phyloP scores from a whole-genome alignment of 2,888 invertebrate genomes.

The Arrhopalites spinosus region DNA sequence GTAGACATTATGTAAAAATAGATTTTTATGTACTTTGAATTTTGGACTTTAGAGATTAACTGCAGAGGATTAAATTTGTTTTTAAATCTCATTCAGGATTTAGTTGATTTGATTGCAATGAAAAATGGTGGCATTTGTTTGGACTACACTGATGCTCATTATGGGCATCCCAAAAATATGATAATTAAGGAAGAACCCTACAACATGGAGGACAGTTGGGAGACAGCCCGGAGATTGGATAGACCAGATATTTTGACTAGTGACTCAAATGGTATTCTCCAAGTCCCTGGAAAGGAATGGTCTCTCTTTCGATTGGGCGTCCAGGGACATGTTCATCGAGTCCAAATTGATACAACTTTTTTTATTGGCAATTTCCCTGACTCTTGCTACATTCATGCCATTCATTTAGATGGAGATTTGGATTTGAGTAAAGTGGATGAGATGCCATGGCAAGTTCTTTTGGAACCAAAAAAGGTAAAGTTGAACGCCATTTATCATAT shows the following conservation, averaged over 20 bases:
- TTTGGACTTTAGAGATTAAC: too few species aligned
- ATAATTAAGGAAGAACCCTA: slow-evolving; percentile 64
- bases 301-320: slow-evolving; percentile 67
- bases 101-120: slow-evolving; percentile 64
- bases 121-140: slow-evolving; percentile 65
- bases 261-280: slow-evolving; percentile 65
- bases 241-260: slow-evolving; percentile 64
- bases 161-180: slow-evolving; percentile 68
- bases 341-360: slow-evolving; percentile 67
- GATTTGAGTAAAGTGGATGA: slow-evolving; percentile 50
- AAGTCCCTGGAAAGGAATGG: slow-evolving; percentile 68
- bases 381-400: slow-evolving; percentile 66
- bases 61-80: too few species aligned
- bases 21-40: too few species aligned
- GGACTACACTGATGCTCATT: slow-evolving; percentile 69
- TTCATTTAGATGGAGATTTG: slow-evolving; percentile 26
- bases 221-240: slow-evolving; percentile 68
- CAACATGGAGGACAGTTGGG: slow-evolving; percentile 71
- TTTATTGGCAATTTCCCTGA: slow-evolving; percentile 71
- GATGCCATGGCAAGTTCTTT: slow-evolving; percentile 63
- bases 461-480: slow-evolving; percentile 64
- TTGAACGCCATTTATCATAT: background rate
- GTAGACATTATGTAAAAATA: too few species aligned
- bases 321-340: slow-evolving; percentile 62
- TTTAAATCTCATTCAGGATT: too few species aligned